Evolutionary conservation across 2,113 vertebrate genomes (phyloP), one percentile per base, ranked within the genome.

Genomic region (Ciconia boyciana): DNA sequence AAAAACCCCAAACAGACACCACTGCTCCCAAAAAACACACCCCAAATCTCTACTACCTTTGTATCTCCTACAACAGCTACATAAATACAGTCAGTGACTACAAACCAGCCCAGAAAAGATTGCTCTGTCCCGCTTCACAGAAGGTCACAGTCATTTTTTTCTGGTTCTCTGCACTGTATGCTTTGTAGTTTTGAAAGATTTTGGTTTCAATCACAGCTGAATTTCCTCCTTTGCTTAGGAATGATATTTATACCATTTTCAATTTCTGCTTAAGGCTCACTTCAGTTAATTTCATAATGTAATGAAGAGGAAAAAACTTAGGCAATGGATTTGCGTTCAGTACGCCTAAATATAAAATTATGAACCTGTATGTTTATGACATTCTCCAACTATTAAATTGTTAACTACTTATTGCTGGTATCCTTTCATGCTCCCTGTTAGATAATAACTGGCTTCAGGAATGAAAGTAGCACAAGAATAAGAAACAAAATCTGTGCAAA

Each of bases 11-110:
- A 43, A 31, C 48, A 41, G 48, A 62, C 12, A 79, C 3, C 21
- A 34, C 5, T 7, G 19, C 8, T 2, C 39, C 17, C 6, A 68
- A 75, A 52, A 12, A 0, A 0, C 7, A 20, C 21, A 26, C 6
- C 13, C 13, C 39, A 70, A 70, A 18, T 29, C 6, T 66, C 48
- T 46, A 11, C 18, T 66, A 29, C 25, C 14, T 84, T 81, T 76
- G 6, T 48, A 43, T 68, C 19, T 87, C n/a, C 43, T 81, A 26
- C 13, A 77, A 32, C 15, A 41, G 34, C 51, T 55, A n/a, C 16
- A 57, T 52, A 81, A 80, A 77, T 46, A 31, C 32, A 51, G 24
- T 15, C 28, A 41, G 12, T 77, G 48, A 36, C 41, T 48, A 46
- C 34, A 82, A 89, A 77, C 10, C 10, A 93, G 14, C 16, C 31